Evolutionary conservation across 2,113 vertebrate genomes (phyloP), one percentile per base, ranked within the genome.

Genomic region (Thymallus thymallus): DNA sequence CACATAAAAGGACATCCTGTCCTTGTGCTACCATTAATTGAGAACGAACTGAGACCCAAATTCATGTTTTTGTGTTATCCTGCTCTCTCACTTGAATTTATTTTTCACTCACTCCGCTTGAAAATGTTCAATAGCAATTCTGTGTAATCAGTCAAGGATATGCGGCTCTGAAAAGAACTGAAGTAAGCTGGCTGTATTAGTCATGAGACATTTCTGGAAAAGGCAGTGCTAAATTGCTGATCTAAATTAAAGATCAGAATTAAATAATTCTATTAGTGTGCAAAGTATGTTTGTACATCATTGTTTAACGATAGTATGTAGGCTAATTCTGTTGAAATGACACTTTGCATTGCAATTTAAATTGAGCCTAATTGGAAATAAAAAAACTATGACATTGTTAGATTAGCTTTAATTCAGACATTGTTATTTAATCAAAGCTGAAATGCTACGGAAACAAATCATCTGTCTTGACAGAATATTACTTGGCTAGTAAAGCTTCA

Each of bases 1-100:
- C 76, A 69, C 69, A 75, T 69, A 60, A 60, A 7, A 22, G 6
- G 56, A 16, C 56, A 16, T 60, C n/a, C 20, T 60, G 22, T 60
- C 18, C 6, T 60, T 14, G 56, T 22, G 56, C 5, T 14, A 9
- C 6, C 56, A 7, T 22, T 60, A 7, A 23, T 16, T 23, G 56
- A 60, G 56, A 60, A n/a, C 0, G 0, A 22, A 22, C 18, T 60
- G n/a, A 60, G n/a, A 23, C 56, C 18, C 6, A 16, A 10, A 60
- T 60, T 13, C 6, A 60, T 18, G 48, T 18, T 51, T 51, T 51
- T 51, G 12, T 51, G 13, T 18, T 51, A 51, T 18, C 48, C 48
- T 51, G 12, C 48, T 18, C 16, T 4, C 16, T 51, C 4, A 18
- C 48, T 1, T 14, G 3, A 18, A 51, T 51, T 1, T 18, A 1